Evolutionary conservation across 2,113 vertebrate species (phyloP), one percentile per base, ranked within the genome.

Genomic region (Ovibos moschatus): DNA sequence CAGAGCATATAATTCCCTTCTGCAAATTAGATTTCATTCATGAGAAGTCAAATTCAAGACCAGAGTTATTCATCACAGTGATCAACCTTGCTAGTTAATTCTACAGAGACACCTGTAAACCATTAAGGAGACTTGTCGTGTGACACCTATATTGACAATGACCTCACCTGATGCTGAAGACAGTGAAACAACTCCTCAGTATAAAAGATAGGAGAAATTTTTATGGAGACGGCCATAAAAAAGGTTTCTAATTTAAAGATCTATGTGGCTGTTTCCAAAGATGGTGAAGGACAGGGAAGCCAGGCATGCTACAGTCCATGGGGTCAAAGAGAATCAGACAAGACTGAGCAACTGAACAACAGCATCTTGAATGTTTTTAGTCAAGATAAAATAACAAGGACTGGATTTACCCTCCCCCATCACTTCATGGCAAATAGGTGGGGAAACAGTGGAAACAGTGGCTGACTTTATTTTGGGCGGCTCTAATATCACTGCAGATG

Each of bases 21-120:
- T 86, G 27, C 6, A 94, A 83, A 94, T 89, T 50, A 86, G 43
- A 82, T 60, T 94, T 84, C 71, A 78, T 85, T 85, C 60, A 51
- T 64, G 60, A 91, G 45, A 94, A 97, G n/a, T 67, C 85, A 83
- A 86, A 90, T 57, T 90, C 85, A 96, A 96, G 51, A 55, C 28
- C 6, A 71, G 7, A 84, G 10, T 17, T 57, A 45, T n/a, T 10
- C n/a, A 51, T 30, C 58, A 55, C 10, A 16, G 36, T 64, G 12
- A 51, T 21, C n/a, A 79, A 79, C 17, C 36, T 71, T 89, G 19
- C n/a, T 84, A 94, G 60, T 60, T 85, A 58, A 84, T 79, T 71
- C 84, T 47, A 11, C 14, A 93, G n/a, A 88, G 40, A 91, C 23
- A 36, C 57, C 36, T 53, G 1, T 25, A 45, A 8, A 3, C 6